phyloP scores from a whole-genome alignment of 2,113 vertebrate species.

The Asarcornis scutulata region DNA sequence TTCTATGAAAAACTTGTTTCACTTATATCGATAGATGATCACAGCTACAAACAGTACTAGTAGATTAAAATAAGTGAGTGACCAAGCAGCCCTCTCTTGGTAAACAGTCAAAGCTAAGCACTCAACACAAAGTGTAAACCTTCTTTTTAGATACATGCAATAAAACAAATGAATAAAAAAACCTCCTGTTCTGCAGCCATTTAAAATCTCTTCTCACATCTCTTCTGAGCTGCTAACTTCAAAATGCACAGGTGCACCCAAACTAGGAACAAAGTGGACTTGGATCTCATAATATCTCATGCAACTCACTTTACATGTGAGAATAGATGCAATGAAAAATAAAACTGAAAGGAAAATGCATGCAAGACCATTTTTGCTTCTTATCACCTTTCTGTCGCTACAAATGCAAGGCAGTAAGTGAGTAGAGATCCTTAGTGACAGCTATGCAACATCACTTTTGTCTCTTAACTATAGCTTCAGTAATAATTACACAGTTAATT shows the following conservation, averaged over 20 bases:
- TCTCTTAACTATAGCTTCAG: background rate
- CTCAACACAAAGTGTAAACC: background rate
- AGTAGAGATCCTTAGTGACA: background rate
- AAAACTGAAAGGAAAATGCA: background rate
- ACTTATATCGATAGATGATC: background rate
- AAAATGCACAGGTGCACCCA: background rate
- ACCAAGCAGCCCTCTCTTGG: background rate
- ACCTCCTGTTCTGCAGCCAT: background rate
- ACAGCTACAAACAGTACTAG: background rate
- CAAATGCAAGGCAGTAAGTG: background rate
- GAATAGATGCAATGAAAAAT: background rate
- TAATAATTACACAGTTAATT: background rate
- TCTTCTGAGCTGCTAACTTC: background rate
- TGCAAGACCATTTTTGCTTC: background rate
- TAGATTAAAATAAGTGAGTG: background rate
- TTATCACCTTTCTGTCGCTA: background rate
- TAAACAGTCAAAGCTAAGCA: background rate
- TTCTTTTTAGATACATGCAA: background rate
- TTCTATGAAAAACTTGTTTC: background rate
- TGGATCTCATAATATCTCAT: background rate
- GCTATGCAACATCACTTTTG: background rate
- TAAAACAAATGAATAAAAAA: background rate
- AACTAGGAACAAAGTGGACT: background rate
- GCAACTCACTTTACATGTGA: background rate
- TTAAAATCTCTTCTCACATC: background rate